phyloP scores from a whole-genome alignment of 2,888 invertebrate species.

The Rhaphigaster nebulosa region DNA sequence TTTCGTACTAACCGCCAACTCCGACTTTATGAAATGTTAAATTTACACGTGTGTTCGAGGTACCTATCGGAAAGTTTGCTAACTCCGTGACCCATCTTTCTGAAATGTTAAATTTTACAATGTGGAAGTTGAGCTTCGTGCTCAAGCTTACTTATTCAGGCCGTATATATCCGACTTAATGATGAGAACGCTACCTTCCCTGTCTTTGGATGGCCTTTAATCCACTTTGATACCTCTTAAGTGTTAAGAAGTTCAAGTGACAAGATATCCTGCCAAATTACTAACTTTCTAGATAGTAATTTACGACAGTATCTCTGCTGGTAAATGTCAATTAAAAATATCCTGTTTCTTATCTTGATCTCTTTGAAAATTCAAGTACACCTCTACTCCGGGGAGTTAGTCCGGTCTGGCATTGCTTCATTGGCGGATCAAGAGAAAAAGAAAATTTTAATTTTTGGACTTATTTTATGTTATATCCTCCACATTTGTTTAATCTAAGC shows the following conservation, averaged over 20 bases:
- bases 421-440: too few species aligned
- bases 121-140: constrained; percentile 5
- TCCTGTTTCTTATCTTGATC: too few species aligned
- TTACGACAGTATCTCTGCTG: neutral
- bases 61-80: constrained; percentile 6
- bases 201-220: neutral
- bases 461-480: too few species aligned
- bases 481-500: too few species aligned
- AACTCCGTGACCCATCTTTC: neutral
- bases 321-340: neutral
- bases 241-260: neutral
- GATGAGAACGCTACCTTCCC: neutral
- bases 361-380: too few species aligned
- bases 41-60: neutral
- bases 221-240: neutral
- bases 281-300: neutral
- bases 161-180: neutral
- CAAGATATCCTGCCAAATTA: neutral
- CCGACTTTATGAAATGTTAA: constrained; percentile 25
- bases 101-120: constrained; percentile 32
- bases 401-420: too few species aligned
- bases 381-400: too few species aligned
- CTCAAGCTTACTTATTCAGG: neutral
- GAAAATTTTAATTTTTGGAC: too few species aligned
- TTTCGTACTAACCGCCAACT: neutral